Evolutionary conservation across 2,113 vertebrate species (phyloP), one percentile per base, ranked within the genome.

Genomic region (Oceanites oceanicus): DNA sequence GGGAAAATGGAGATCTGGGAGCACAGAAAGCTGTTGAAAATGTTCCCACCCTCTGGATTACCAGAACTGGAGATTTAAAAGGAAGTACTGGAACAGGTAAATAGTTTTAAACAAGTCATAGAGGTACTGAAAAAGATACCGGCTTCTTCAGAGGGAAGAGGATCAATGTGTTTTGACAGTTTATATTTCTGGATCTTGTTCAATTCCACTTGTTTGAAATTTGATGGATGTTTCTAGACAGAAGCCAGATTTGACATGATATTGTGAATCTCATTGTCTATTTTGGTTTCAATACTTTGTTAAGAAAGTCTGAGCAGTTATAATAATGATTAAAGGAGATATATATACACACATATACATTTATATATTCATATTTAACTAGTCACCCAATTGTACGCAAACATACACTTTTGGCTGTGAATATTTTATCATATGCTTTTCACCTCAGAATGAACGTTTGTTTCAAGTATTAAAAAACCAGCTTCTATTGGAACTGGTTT

Each of bases 321-420:
- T 13, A 61, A 38, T 30, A 79, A 45, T 14, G 3, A 40, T 71
- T 76, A 87, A 76, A 61, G 7, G 2, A 29, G 5, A 32, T 4
- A 40, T 36, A 17, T n/a, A 34, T 5, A 11, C 1, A 9, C 2
- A 38, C 1, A 7, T 47, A 32, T 9, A 11, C 3, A 32, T 66
- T 58, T 38, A 59, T 40, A 34, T 29, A 78, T 38, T 40, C 18
- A 30, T 82, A 65, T 56, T 56, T 38, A 67, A 59, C 29, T 45
- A 40, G 19, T n/a, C 5, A 78, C 11, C 9, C 16, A 90, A 52
- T 14, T 34, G 4, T 65, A 38, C 11, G 29, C 26, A 78, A 66
- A 53, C 11, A 73, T 15, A 42, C 4, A 18, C 2, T 71, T 89
- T 45, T 23, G 15, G 15, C 38, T 59, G 34, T 61, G 16, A 59